Evolutionary conservation across 2,797 vertebrate genomes (phyloP).

Genomic region (Bradypodion ventrale): DNA sequence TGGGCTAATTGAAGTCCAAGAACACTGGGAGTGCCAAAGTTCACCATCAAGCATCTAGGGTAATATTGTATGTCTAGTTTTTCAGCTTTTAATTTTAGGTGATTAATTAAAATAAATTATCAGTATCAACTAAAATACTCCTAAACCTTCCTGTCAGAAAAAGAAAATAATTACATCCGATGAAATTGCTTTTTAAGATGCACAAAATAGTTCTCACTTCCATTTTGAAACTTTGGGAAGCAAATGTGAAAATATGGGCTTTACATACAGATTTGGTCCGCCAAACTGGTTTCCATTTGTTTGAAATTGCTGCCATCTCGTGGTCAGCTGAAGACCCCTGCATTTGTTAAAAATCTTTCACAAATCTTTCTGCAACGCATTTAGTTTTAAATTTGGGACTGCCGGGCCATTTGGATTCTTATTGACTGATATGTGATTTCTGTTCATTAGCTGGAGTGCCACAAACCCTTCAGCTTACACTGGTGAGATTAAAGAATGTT

Average conservation of each 20-base stretch:
- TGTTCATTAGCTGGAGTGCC: not conserved
- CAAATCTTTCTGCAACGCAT: too few species aligned
- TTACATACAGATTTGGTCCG: not conserved
- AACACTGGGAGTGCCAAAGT: too few species aligned
- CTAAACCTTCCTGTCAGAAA: not conserved
- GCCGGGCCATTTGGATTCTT: not conserved
- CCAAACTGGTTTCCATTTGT: not conserved
- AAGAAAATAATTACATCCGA: too few species aligned
- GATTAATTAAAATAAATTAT: not conserved
- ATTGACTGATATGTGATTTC: not conserved
- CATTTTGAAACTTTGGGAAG: too few species aligned
- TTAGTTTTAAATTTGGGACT: not conserved
- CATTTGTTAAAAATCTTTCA: too few species aligned
- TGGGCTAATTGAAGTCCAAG: too few species aligned
- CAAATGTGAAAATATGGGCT: not conserved
- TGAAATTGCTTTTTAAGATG: too few species aligned
- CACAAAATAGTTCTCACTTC: too few species aligned
- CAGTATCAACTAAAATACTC: too few species aligned
- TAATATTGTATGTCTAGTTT: not conserved
- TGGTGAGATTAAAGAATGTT: not conserved
- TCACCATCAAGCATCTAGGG: too few species aligned
- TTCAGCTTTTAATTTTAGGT: not conserved
- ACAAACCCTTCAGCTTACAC: not conserved
- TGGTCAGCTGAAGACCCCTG: not conserved
- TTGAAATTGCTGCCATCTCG: slow-evolving; percentile 38